A percentile compares a stretch with the other conserved stretches of the same genome.
phyloP scores from a whole-genome alignment of 2,113 vertebrate species.

The Calonectris borealis region DNA sequence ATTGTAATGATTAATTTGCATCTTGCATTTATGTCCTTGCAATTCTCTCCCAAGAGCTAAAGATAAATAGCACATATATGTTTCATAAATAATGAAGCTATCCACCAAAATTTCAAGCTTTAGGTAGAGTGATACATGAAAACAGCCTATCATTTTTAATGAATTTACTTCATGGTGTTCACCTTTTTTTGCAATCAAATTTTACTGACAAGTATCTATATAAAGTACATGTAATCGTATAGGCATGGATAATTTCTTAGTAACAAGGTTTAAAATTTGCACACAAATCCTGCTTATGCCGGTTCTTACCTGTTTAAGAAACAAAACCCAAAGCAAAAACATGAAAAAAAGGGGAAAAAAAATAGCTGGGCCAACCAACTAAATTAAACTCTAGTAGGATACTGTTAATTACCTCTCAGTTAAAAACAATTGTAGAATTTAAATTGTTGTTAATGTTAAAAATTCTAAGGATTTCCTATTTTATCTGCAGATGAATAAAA shows the following conservation, averaged over 20 bases:
- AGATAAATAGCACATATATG: background rate
- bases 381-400: background rate
- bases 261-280: background rate
- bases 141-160: background rate
- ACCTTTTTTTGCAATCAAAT: background rate
- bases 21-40: background rate
- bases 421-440: background rate
- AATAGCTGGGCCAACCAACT: background rate
- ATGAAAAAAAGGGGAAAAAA: too few species aligned
- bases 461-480: background rate
- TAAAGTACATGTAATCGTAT: background rate
- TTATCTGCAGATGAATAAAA: background rate
- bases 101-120: background rate
- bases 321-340: background rate
- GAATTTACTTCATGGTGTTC: background rate
- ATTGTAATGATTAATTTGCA: background rate
- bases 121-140: background rate
- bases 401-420: background rate
- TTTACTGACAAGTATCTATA: background rate
- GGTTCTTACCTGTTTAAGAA: background rate
- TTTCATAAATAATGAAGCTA: background rate
- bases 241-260: background rate
- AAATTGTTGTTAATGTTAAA: background rate
- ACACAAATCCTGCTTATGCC: background rate
- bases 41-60: background rate